phyloP scores from a whole-genome alignment of 2,797 vertebrate genomes.

The Anguilla anguilla region DNA sequence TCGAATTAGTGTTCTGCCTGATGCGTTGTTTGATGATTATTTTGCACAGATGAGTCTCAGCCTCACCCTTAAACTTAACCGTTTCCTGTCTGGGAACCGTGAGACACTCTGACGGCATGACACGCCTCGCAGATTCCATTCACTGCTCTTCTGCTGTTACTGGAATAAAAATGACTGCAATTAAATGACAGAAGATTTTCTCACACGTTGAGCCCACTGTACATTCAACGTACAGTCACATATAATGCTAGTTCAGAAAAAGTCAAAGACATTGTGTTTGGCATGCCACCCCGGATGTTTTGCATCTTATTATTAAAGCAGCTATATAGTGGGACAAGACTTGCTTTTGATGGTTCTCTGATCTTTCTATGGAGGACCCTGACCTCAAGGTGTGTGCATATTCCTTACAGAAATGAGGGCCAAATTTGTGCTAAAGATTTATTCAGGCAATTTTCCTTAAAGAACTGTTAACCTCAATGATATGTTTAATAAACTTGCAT shows the following conservation, averaged over 20 bases:
- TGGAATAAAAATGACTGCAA: neutral
- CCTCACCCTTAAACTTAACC: slow-evolving; percentile 68
- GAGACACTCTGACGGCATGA: slow-evolving; percentile 57
- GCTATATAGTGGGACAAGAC: neutral
- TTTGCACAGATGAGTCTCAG: slow-evolving; percentile 65
- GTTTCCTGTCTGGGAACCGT: slow-evolving; percentile 70
- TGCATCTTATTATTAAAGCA: neutral
- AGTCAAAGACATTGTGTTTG: neutral
- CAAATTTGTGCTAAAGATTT: too few species aligned
- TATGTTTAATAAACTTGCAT: too few species aligned
- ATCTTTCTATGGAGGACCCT: neutral
- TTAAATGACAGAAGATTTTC: neutral
- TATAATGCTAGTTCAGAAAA: too few species aligned
- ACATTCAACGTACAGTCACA: neutral
- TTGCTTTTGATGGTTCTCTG: neutral
- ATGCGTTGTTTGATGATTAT: slow-evolving; percentile 68
- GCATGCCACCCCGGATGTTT: neutral
- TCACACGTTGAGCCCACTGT: neutral
- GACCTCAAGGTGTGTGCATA: neutral
- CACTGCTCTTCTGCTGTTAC: neutral
- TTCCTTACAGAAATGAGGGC: too few species aligned
- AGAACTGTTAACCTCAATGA: too few species aligned
- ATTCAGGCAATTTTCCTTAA: too few species aligned
- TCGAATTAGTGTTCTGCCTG: slow-evolving; percentile 64
- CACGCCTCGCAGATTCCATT: neutral